phyloP scores from a whole-genome alignment of 2,888 invertebrate genomes.

The Lathronympha strigana region DNA sequence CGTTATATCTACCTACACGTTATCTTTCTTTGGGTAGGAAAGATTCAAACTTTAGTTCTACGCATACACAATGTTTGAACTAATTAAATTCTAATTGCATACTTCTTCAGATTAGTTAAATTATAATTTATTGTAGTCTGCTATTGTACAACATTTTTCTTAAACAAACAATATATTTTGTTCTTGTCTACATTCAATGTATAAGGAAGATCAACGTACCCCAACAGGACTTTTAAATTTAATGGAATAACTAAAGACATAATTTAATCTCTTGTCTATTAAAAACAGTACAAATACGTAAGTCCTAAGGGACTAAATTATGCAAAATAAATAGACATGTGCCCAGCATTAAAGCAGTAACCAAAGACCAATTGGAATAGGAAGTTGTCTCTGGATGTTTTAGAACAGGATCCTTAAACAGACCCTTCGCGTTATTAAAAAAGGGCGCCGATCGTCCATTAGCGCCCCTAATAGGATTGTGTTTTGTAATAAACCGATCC shows the following conservation, averaged over 20 bases:
- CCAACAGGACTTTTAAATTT: neutral
- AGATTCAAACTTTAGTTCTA: conserved; percentile 27
- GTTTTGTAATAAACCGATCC: too few relatives aligned
- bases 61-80: conserved; percentile 28
- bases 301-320: too few relatives aligned
- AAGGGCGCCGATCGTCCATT: too few relatives aligned
- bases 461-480: too few relatives aligned
- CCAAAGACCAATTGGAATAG: too few relatives aligned
- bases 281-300: too few relatives aligned
- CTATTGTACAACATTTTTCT: conserved; percentile 9
- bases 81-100: conserved; percentile 25
- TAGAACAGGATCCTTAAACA: too few relatives aligned
- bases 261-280: neutral
- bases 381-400: too few relatives aligned
- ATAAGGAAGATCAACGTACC: neutral
- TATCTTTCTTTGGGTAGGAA: conserved; percentile 35
- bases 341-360: too few relatives aligned
- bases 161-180: conserved; percentile 14
- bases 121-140: conserved; percentile 18
- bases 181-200: conserved; percentile 1
- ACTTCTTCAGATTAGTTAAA: conserved; percentile 26
- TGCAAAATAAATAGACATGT: too few relatives aligned
- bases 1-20: conserved; percentile 21
- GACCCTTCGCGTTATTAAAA: too few relatives aligned
- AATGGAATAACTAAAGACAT: too few relatives aligned